These are phyloP conservation scores for Heliconius charithonia DNA, from an alignment of 2,888 invertebrate genomes.

Conservation along the genomic window DNA sequence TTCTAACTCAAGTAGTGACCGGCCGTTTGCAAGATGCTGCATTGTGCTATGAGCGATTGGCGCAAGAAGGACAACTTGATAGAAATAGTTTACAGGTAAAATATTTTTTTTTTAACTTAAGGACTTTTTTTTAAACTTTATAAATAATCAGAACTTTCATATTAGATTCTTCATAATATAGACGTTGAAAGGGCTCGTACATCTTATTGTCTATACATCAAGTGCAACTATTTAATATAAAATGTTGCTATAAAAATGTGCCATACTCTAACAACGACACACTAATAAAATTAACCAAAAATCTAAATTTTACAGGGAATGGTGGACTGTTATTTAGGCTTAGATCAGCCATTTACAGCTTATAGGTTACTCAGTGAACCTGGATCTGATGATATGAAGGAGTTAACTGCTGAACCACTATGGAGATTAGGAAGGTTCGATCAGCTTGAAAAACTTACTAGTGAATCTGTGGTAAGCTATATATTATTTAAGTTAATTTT, in stretches of 20 bases:
- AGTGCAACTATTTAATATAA: too few relatives aligned
- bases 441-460: slow-evolving; percentile 86
- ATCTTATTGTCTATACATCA: too few relatives aligned
- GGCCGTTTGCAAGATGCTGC: slow-evolving; percentile 93
- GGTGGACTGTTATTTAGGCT: slow-evolving; percentile 92
- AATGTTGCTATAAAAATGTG: slow-evolving; percentile 1
- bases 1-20: slow-evolving; percentile 92
- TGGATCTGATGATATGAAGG: slow-evolving; percentile 84
- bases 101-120: too few relatives aligned
- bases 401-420: slow-evolving; percentile 91
- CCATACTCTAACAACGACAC: not conserved
- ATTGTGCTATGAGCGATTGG: slow-evolving; percentile 93
- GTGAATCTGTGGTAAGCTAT: slow-evolving; percentile 74
- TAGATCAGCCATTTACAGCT: slow-evolving; percentile 95
- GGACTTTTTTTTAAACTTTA: too few relatives aligned
- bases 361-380: slow-evolving; percentile 87
- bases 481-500: too few relatives aligned
- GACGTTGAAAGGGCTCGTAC: too few relatives aligned
- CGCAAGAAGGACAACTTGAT: slow-evolving; percentile 83
- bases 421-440: slow-evolving; percentile 95
- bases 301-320: slow-evolving; percentile 85
- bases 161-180: too few relatives aligned
- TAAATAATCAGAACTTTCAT: too few relatives aligned
- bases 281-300: not conserved
- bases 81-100: slow-evolving; percentile 73